These are phyloP conservation scores for Lordiphosa clarofinis DNA, from an alignment of 1,140 invertebrate species.

Conservation along the genomic window DNA sequence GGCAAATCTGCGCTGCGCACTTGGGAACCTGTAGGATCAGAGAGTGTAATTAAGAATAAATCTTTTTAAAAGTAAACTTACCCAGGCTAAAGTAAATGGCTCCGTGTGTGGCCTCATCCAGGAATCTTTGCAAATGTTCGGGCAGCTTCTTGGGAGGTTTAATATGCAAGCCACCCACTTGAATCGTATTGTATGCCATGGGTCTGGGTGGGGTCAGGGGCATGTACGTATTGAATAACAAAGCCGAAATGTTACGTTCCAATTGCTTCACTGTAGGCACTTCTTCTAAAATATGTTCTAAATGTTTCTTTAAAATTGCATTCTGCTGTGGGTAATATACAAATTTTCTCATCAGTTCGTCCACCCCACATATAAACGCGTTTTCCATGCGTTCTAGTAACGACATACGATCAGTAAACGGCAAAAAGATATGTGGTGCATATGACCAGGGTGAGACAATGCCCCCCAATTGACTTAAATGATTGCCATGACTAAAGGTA, in stretches of 20 bases:
- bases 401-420: conserved; percentile 65
- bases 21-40: conserved; percentile 49
- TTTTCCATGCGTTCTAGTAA: conserved; percentile 76
- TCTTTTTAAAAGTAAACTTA: conserved; percentile 1
- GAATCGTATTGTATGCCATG: too few relatives aligned
- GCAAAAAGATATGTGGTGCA: conserved; percentile 60
- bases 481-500: conserved; percentile 69
- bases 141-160: too few relatives aligned
- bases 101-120: conserved; percentile 66
- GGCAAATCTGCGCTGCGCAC: conserved; percentile 74
- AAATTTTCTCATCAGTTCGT: conserved; percentile 45
- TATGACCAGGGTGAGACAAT: conserved; percentile 68
- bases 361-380: conserved; percentile 22
- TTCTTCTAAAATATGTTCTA: conserved; percentile 31
- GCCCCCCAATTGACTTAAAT: conserved; percentile 65
- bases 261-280: conserved; percentile 78
- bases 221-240: conserved; percentile 81
- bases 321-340: conserved; percentile 65
- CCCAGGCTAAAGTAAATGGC: conserved; percentile 83
- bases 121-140: too few relatives aligned
- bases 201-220: conserved; percentile 79
- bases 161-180: too few relatives aligned
- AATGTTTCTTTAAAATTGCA: conserved; percentile 60
- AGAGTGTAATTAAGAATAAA: not conserved
- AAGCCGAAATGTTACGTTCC: conserved; percentile 44